Evolutionary conservation across 2,113 vertebrate species (phyloP).

Genomic region (Podilymbus podiceps): DNA sequence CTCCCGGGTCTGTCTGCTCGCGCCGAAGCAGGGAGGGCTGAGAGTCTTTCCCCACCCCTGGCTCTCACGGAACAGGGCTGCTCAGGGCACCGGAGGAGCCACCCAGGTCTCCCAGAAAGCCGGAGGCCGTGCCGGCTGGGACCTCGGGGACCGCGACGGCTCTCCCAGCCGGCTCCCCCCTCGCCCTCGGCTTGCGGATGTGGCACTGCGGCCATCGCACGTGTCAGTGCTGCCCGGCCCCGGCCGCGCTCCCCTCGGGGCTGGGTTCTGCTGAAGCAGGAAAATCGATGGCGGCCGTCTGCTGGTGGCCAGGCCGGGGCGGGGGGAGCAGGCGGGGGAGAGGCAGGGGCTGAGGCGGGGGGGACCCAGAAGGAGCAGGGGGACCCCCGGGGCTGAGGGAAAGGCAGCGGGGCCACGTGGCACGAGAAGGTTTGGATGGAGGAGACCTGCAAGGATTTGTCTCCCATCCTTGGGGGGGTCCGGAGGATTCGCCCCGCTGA

Average conservation of each 20-base stretch:
- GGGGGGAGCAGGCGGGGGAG: background rate
- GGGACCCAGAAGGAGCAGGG: background rate
- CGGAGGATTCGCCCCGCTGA: background rate
- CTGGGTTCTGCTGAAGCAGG: background rate
- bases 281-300: slow-evolving; percentile 13
- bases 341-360: background rate
- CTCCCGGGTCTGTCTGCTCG: background rate
- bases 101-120: background rate
- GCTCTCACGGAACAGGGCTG: background rate
- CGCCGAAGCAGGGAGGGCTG: background rate
- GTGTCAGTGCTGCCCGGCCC: background rate
- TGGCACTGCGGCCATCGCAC: background rate
- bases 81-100: background rate
- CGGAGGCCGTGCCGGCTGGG: fast-evolving
- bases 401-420: fast-evolving
- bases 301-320: background rate
- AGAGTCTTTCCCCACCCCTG: background rate
- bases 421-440: background rate
- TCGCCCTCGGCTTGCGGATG: fast-evolving
- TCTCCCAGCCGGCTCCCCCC: too few relatives aligned
- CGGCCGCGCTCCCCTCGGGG: background rate
- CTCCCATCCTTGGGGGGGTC: background rate
- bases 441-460: background rate
- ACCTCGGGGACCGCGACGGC: background rate
- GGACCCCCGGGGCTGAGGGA: background rate